Evolutionary conservation across 2,113 vertebrate genomes (phyloP), one percentile per base, ranked within the genome.

Genomic region (Austrofundulus limnaeus): DNA sequence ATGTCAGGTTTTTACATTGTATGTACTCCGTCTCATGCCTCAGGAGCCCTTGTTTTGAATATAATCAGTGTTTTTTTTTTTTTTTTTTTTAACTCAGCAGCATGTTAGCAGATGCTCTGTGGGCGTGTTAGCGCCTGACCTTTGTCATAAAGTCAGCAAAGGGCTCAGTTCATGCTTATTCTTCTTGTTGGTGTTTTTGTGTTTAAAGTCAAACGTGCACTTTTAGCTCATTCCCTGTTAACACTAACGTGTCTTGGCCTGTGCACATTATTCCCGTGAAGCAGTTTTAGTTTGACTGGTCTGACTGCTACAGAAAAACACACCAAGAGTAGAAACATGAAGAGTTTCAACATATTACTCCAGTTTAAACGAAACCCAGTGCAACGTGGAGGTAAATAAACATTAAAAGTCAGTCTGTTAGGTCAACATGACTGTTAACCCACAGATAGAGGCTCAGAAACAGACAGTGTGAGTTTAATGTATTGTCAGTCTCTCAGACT

Each of bases 31-130:
- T 1, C 1, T 11, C 47, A 4, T 43, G 4, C 20, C 28, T 12
- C 11, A 55, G 2, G 24, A 46, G 2, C 0, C 0, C 11, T 0
- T 12, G 8, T 1, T 5, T 0, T 2, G n/a, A 9, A 19, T 56
- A 17, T 0, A 41, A 17, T 0, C 0, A 1, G 1, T 2, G 11
- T n/a, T n/a, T n/a, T 5, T 23, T 69, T 50, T 34, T 10, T 9
- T 23, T 39, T 11, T 3, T 41, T n/a, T 1, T 3, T 0, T 16
- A 24, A 43, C 39, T 9, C 13, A 16, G 11, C n/a, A n/a, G n/a
- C n/a, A n/a, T n/a, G 23, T 2, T 23, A 59, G 34, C 0, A 3
- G 38, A 20, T 5, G 24, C 43, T 12, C 65, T 62, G 37, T 14
- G 1, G 8, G 28, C 16, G 8, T 48, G 46, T 42, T 42, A 17